Conservation (phyloP, 2,797 vertebrate species). For the Pseudocheirus occidentalis region DNA sequence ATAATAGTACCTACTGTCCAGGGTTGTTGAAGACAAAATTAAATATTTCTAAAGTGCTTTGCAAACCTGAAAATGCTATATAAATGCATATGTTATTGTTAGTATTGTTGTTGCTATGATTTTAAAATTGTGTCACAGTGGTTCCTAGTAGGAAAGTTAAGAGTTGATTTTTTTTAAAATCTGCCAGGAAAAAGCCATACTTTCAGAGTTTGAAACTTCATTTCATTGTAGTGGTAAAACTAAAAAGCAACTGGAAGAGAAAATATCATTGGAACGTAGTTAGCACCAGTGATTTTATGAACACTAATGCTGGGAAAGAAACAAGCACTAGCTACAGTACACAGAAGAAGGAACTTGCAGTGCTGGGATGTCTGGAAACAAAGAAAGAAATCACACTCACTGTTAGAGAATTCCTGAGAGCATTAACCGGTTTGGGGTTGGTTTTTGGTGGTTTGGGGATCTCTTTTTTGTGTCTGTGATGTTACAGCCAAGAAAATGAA, state of each 20-base stretch:
- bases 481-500: neutral
- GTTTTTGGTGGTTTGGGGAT: neutral
- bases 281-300: neutral
- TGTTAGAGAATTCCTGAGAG: neutral
- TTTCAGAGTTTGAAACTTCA: conserved; percentile 12
- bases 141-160: neutral
- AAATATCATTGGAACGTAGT: neutral
- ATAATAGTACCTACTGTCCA: neutral
- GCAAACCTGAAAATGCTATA: neutral
- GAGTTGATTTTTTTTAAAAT: neutral
- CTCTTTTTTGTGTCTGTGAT: neutral
- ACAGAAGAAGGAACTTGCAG: neutral
- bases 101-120: neutral
- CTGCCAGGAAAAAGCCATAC: neutral
- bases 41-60: neutral
- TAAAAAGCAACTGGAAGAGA: conserved; percentile 2
- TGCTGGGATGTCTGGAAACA: conserved; percentile 2
- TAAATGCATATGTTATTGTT: neutral
- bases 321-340: neutral
- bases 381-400: neutral
- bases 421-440: neutral
- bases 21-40: neutral
- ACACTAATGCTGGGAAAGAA: neutral
- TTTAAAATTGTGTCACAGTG: neutral
- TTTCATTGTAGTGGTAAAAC: neutral